These are phyloP conservation scores for Antechinus flavipes DNA, from an alignment of 2,113 vertebrate species.

Conservation along the genomic window DNA sequence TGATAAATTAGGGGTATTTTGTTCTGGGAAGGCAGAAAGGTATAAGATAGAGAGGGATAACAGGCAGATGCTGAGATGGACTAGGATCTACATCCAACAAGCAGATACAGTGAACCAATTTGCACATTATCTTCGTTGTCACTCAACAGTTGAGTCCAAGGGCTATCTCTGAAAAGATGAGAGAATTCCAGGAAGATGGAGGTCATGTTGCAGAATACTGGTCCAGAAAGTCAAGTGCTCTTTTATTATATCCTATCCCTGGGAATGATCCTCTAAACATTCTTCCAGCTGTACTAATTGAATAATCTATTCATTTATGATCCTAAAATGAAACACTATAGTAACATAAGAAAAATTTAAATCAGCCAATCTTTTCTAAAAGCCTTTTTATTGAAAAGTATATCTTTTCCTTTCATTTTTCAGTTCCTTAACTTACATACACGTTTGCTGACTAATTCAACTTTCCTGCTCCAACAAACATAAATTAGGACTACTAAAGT, in stretches of 20 bases:
- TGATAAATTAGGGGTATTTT: not conserved
- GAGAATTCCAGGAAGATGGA: not conserved
- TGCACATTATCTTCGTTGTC: not conserved
- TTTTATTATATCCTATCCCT: not conserved
- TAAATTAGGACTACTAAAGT: not conserved
- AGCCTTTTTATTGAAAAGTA: accelerated
- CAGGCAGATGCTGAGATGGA: not conserved
- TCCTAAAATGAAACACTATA: not conserved
- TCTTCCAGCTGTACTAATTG: not conserved
- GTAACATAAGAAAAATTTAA: not conserved
- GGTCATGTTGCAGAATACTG: not conserved
- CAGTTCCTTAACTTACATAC: accelerated
- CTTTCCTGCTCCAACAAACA: not conserved
- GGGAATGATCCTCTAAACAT: not conserved
- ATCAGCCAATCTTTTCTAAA: not conserved
- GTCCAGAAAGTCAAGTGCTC: not conserved
- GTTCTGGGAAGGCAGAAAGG: not conserved
- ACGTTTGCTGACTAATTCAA: not conserved
- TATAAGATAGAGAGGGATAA: not conserved
- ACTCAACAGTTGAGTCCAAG: not conserved
- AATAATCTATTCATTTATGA: not conserved
- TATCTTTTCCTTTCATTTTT: not conserved
- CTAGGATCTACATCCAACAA: not conserved
- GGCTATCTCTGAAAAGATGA: not conserved
- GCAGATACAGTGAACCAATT: not conserved